Evolutionary conservation across 2,113 vertebrate genomes (phyloP), one percentile per base, ranked within the genome.

Genomic region (Solea senegalensis): DNA sequence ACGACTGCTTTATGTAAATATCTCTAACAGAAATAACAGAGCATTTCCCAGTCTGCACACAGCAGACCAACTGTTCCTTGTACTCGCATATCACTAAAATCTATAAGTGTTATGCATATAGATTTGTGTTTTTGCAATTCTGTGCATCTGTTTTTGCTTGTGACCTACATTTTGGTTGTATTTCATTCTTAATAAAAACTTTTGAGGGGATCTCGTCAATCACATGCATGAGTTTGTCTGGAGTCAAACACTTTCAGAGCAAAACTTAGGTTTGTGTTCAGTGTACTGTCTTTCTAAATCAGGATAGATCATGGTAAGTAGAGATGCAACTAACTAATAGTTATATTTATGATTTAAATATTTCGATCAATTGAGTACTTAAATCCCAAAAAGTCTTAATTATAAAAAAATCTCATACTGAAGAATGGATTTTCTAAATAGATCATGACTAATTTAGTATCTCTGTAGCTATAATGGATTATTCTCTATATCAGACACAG

Each of bases 171-270:
- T 1, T 55, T 53, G 10, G 28, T 61, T 48, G 14, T 0, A 39
- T 51, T 27, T 67, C 56, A 16, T 26, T 13, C 9, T 62, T 2
- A 82, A 86, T 83, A 78, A 81, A 86, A 72, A 5, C 21, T 3
- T 11, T 0, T 68, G 15, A 50, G n/a, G n/a, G 15, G 15, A 50
- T 40, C 4, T 21, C 1, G 12, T 34, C 13, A 11, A 11, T 28
- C 15, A 14, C 9, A 28, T 46, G 0, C 0, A 13, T 39, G 21
- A 28, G 9, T 60, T 72, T 58, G 11, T 41, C 15, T 2, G 1
- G 34, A 34, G 34, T 26, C 15, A 21, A 7, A 21, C 16, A 51
- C 50, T 8, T 21, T 16, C 3, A 13, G 12, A 48, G 1, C 4
- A 48, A 12, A 13, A 48, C 2, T 13, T 13, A 4, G 34, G 34